Evolutionary conservation across 2,797 vertebrate species (phyloP).

Genomic region (Halcyon smyrnensis): DNA sequence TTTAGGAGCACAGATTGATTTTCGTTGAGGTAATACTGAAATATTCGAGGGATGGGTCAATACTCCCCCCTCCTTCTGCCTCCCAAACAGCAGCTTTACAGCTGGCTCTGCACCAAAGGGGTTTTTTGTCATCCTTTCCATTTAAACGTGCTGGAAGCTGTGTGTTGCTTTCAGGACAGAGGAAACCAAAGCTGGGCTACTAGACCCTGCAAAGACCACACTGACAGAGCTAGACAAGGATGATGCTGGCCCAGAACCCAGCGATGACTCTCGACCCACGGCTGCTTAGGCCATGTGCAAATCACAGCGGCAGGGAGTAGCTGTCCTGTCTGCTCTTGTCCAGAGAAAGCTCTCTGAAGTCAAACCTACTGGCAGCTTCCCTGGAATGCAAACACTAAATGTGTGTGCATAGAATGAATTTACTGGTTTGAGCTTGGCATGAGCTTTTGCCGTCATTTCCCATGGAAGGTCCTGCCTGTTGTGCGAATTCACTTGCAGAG

Average conservation of each 20-base stretch:
- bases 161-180: neutral
- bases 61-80: neutral
- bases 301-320: rapidly evolving
- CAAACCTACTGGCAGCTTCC: neutral
- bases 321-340: neutral
- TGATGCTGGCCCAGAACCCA: neutral
- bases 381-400: neutral
- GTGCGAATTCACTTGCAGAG: too few species aligned
- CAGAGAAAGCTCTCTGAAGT: neutral
- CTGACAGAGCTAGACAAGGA: neutral
- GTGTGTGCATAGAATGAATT: neutral
- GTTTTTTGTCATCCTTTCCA: neutral
- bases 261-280: neutral
- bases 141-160: neutral
- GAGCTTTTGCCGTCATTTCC: neutral
- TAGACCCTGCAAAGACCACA: neutral
- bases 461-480: neutral
- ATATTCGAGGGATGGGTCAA: neutral
- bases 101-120: neutral
- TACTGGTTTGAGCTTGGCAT: neutral
- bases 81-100: neutral
- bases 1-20: neutral
- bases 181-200: neutral
- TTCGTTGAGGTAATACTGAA: neutral
- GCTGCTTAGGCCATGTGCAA: neutral